phyloP scores from a whole-genome alignment of 2,113 vertebrate genomes.

The Microcebus tavaratra region DNA sequence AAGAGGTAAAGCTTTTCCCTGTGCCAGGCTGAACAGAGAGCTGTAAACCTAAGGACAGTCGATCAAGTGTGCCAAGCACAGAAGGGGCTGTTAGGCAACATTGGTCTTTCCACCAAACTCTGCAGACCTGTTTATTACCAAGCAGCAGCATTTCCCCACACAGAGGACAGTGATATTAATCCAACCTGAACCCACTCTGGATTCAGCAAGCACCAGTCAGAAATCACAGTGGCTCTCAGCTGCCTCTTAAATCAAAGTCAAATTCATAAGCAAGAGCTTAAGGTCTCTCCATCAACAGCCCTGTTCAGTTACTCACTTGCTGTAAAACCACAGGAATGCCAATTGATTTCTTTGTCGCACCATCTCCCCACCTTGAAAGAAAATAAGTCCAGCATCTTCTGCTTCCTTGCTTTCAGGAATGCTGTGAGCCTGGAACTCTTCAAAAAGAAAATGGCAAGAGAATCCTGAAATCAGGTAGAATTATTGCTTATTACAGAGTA shows the following conservation, averaged over 20 bases:
- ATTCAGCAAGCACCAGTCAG: conserved; percentile 61
- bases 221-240: conserved; percentile 59
- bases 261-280: conserved; percentile 70
- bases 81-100: conserved; percentile 41
- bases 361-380: conserved; percentile 9
- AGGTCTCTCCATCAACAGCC: conserved; percentile 45
- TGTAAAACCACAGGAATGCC: conserved; percentile 41
- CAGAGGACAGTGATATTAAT: conserved; percentile 43
- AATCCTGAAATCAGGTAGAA: conserved; percentile 36
- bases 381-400: neutral
- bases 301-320: conserved; percentile 28
- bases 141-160: conserved; percentile 26
- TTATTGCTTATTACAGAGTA: conserved; percentile 1
- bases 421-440: neutral
- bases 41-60: neutral
- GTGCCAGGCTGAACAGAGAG: conserved; percentile 8
- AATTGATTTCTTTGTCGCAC: conserved; percentile 39
- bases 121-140: conserved; percentile 56
- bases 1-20: conserved; percentile 25
- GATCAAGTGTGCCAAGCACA: conserved; percentile 29
- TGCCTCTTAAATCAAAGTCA: conserved; percentile 73
- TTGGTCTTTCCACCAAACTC: conserved; percentile 23
- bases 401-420: conserved; percentile 32
- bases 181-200: conserved; percentile 49
- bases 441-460: neutral